Conservation (phyloP, 2,888 invertebrate genomes). For the Dasypolia templi region DNA sequence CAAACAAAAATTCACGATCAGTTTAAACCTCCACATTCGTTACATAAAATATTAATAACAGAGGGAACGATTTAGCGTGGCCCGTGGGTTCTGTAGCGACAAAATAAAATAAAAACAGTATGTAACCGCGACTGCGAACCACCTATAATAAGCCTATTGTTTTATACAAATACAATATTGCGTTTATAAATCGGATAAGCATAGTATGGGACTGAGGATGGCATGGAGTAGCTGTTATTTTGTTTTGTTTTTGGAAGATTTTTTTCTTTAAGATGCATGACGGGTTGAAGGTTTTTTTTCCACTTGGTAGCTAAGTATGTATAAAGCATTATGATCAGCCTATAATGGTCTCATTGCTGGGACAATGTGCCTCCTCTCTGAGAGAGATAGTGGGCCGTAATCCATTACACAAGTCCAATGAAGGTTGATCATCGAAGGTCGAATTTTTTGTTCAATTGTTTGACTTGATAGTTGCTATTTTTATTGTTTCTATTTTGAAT, state of each 20-base stretch:
- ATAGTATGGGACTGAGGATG: slow-evolving; percentile 75
- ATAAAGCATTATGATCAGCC: neutral
- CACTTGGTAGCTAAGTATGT: neutral
- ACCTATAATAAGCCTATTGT: slow-evolving; percentile 90
- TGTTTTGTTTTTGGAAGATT: neutral
- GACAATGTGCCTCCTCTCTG: neutral
- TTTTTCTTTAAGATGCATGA: neutral
- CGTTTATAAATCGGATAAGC: slow-evolving; percentile 90
- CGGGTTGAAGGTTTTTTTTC: neutral
- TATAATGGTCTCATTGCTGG: neutral
- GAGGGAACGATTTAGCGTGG: slow-evolving; percentile 73
- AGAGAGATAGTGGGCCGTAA: no score
- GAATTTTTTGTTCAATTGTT: neutral
- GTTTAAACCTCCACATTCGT: slow-evolving; percentile 19
- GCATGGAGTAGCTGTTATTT: slow-evolving; percentile 69
- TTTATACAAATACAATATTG: slow-evolving; percentile 91
- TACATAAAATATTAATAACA: slow-evolving; percentile 64
- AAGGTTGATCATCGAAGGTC: neutral
- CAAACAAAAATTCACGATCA: slow-evolving; percentile 18
- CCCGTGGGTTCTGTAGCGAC: slow-evolving; percentile 68
- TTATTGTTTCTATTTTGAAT: no score
- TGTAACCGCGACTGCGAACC: slow-evolving; percentile 82
- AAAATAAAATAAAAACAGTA: slow-evolving; percentile 79
- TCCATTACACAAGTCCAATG: no score
- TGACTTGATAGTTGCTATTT: neutral